A percentile compares a stretch with the other conserved stretches of the same genome.
Conservation (phyloP, 2,888 invertebrate species). For the Mesoligia furuncula region DNA sequence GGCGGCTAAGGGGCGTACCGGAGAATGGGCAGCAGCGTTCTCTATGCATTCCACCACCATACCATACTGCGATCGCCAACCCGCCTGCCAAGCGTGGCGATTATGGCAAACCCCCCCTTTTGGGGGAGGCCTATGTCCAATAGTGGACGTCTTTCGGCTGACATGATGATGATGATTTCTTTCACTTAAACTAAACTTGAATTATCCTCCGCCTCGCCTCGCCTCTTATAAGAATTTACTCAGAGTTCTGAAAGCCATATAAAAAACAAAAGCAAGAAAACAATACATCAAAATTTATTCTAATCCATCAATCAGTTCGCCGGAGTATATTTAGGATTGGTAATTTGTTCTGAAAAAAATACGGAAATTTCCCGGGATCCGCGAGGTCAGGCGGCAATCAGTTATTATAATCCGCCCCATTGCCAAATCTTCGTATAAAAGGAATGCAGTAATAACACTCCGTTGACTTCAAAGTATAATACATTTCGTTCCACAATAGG, state of each 20-base stretch:
- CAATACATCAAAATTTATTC: conserved; percentile 52
- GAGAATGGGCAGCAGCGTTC: too few species aligned
- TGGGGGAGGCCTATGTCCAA: too few species aligned
- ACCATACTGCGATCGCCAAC: too few species aligned
- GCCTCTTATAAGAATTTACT: conserved; percentile 6
- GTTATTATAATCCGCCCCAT: conserved; percentile 65
- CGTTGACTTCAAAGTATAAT: conserved; percentile 64
- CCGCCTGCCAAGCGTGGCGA: too few species aligned
- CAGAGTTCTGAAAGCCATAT: conserved; percentile 23
- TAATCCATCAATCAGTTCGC: conserved; percentile 59
- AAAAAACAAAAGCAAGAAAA: conserved; percentile 42
- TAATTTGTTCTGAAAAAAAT: conserved; percentile 65
- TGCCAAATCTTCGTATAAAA: conserved; percentile 64
- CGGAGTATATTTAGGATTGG: conserved; percentile 50
- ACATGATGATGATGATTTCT: too few species aligned
- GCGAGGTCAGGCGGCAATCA: conserved; percentile 65
- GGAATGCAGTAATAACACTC: conserved; percentile 65
- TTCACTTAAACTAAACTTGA: conserved; percentile 24
- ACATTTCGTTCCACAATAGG: conserved; percentile 54
- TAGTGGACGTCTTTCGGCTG: too few species aligned
- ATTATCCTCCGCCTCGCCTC: neutral
- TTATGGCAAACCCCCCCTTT: too few species aligned
- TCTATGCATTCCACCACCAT: too few species aligned
- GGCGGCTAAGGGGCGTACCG: too few species aligned
- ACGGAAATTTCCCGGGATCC: conserved; percentile 46